Evolutionary conservation across 2,113 vertebrate genomes (phyloP), one percentile per base, ranked within the genome.

Genomic region (Mohoua ochrocephala): DNA sequence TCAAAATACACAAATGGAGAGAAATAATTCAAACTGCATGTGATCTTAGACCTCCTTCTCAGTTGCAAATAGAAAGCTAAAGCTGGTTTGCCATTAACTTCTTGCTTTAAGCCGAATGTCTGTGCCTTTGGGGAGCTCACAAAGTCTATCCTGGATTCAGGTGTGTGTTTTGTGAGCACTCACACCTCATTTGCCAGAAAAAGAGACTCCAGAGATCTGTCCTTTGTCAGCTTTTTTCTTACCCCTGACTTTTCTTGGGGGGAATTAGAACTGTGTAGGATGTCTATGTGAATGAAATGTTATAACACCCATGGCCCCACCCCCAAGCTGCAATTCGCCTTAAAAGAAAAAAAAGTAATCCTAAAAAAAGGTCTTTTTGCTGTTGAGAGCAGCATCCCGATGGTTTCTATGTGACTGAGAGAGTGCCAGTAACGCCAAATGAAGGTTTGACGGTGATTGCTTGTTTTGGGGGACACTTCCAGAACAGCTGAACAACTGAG

Each of bases 181-280:
- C 0, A 0, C 28, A 31, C 28, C 2, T 52, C 10, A 2, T 54
- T 90, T 59, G 6, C 22, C 30, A 73, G 45, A 17, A 47, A 23
- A 52, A 33, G 44, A 60, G 42, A 54, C 26, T 21, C 13, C 42
- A n/a, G 60, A 63, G 28, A 67, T 37, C 33, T 5, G 4, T 61
- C n/a, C 24, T 42, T 37, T 35, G 39, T 37, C 39, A n/a, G 21
- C 15, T 22, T 73, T 78, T 60, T 81, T 65, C 28, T 50, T 47
- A 33, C 9, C 15, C 13, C 30, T 59, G 23, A 22, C 75, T 63
- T 63, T 49, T 39, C 49, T 41, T 35, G 14, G 8, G 44, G 22
- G 7, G 2, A 56, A 30, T 52, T 26, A 28, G 42, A 79, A 56
- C 21, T 64, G 24, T 7, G 4, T n/a, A 47, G 67, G 18, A 16